Base-by-base conservation (phyloP, 2,797 vertebrate genomes). In the Lutjanus argentimaculatus region DNA sequence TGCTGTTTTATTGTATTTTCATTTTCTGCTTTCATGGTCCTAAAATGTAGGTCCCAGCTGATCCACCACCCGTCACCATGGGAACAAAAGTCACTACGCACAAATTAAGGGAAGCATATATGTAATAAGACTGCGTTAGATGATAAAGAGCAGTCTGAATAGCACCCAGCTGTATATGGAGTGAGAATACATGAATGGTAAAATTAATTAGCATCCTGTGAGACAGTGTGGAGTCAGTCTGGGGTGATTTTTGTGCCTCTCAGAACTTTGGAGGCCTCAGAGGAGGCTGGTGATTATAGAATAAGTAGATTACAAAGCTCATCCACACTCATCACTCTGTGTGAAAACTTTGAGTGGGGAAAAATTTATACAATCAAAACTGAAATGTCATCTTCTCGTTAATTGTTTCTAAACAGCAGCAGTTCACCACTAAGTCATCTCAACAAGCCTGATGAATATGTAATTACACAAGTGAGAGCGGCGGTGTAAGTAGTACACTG, bases 191-290 rank as follows among this genome's bases (percentile, higher is more conserved):
- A 80, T 61, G 65, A 85, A 86, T 62, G 56, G 59, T 52, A 7
- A 82, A 85, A 89, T 85, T 51, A 89, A 85, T 87, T 81, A 80
- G 63, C 63, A 11, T 84, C 84, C 77, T 53, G 19, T 55, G 71
- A 79, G 81, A 84, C 69, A 36, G 46, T 12, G 51, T 53, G 59
- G 66, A 64, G 72, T 69, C 17, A 46, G 62, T 75, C 63, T 72
- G 40, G 49, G 45, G 57, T 59, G 80, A 53, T 46, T 71, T 67
- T 46, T 14, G 10, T 22, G 45, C 43, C 51, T 70, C 52, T 82
- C 51, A 21, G 73, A 56, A 62, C 66, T 71, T 53, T n/a, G 8
- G 19, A 82, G 46, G 51, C 72, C 77, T 77, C 72, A 43, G 68
- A 80, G 61, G 70, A 75, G 59, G 74, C 46, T 42, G 67, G 42